Base-by-base conservation (phyloP, 1,140 invertebrate species). In the Dendroctonus valens region DNA sequence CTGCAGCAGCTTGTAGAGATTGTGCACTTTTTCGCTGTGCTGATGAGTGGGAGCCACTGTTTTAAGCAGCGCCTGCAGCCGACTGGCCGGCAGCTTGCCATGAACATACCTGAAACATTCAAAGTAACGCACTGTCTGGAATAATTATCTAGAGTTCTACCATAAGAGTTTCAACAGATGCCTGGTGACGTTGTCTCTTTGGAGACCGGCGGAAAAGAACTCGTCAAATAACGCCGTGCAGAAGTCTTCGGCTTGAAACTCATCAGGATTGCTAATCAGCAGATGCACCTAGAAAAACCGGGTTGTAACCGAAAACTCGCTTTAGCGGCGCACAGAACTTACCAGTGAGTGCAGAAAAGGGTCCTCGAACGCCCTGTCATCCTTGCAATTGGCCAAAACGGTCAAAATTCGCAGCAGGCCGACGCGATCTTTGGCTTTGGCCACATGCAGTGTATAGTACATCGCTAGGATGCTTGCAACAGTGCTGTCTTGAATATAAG, bases 141-240 rank as follows among this genome's bases (percentile, higher is more conserved):
- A 26, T 26, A 53, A 41, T 6, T 0, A 60, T n/a, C 37, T 5
- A 41, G 7, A 5, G 59, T 97, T 90, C 76, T 96, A 94, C 91
- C 92, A 97, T 6, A 98, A 78, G 48, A 98, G 82, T 78, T 97
- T 94, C 41, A 97, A 79, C 71, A 98, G 83, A 82, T 98, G 96
- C 46, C 93, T 83, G n/a, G 92, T 91, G 0, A 97, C 94, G 83
- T 96, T 97, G 76, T 97, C 94, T 65, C 89, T 85, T 6, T 86
- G 86, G 41, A 97, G 83, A 0, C 91, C 91, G 50, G 93, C 91
- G 78, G 95, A 92, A 70, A 98, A 93, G 76, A 97, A 97, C 79
- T 97, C 95, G 81, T 97, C 95, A 83, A 98, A 97, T 12, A 98
- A 86, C 0, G 93, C 92, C 1, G 93, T 95, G 80, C 94, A 97